These are phyloP conservation scores for Subacronicta megacephala DNA, from an alignment of 2,888 invertebrate species.

Conservation along the genomic window DNA sequence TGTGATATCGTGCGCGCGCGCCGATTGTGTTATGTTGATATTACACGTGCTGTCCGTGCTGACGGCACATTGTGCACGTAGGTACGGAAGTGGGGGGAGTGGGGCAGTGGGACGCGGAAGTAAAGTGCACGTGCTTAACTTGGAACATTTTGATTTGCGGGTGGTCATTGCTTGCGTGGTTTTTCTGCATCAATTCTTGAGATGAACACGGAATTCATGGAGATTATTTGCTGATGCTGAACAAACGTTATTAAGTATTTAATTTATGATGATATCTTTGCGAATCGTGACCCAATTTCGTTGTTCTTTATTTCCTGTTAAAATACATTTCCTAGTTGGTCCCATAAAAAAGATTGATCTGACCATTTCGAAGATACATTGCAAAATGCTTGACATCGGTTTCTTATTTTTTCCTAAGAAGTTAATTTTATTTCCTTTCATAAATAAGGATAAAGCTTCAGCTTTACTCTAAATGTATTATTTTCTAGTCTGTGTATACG, in stretches of 20 bases:
- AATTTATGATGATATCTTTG: no score
- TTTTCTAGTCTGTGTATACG: constrained; percentile 47
- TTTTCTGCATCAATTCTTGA: constrained; percentile 10
- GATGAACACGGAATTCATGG: neutral
- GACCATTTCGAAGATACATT: no score
- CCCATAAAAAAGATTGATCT: no score
- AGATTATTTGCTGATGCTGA: neutral
- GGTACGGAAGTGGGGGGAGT: constrained; percentile 25
- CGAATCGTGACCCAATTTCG: no score
- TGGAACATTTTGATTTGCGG: neutral
- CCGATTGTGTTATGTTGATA: constrained; percentile 29
- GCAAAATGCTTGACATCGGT: no score
- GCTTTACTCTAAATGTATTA: constrained; percentile 19
- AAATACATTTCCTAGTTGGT: no score
- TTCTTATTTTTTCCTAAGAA: no score
- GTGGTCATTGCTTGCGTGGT: constrained; percentile 15
- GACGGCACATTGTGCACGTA: constrained; percentile 37
- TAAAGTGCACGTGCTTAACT: constrained; percentile 23
- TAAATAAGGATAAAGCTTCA: neutral
- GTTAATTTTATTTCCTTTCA: no score
- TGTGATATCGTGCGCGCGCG: constrained; percentile 38
- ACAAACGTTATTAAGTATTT: no score
- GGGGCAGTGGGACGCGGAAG: constrained; percentile 28
- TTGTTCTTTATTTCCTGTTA: no score
- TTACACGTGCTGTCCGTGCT: constrained; percentile 38